Base-by-base conservation (phyloP, 2,113 vertebrate species). In the Polyodon spathula region DNA sequence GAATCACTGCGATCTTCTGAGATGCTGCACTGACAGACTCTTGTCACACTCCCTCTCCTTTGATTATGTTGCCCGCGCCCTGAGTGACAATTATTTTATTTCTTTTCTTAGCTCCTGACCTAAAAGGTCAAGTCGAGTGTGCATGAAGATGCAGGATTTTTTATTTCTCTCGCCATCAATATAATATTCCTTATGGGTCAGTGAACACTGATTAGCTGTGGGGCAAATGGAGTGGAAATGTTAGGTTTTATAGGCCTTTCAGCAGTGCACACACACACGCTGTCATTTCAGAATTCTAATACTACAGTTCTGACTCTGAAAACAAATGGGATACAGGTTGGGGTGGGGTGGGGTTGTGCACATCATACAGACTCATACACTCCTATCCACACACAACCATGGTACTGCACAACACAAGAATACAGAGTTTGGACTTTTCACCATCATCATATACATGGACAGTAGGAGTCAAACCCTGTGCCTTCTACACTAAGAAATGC, bases 91-190 rank as follows among this genome's bases (percentile, higher is more conserved):
- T 64, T 78, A 71, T 64, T 63, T 71, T 42, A 75, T 81, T 76
- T 69, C 71, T 77, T 80, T 72, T 61, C 68, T 64, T 52, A 57
- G 9, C 74, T 72, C 64, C 76, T 76, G 76, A 73, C 63, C 69
- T 69, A 71, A 79, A 80, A 79, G 80, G 79, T 68, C 74, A 66
- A 64, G n/a, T n/a, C n/a, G n/a, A n/a, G 74, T 71, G 63, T 63
- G 70, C 74, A 69, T 75, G 66, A 68, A 75, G 78, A 71, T 72
- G 73, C 62, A 42, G 77, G 14, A n/a, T 56, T 40, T 75, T 81
- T 79, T 75, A 76, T 75, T 74, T 73, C 74, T 75, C 69, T 77
- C 76, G 75, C 76, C 70, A 72, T 76, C 71, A 71, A 77, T 78
- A 78, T 74, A 70, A 64, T 66, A 58, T 71, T 78, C 65, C 60